Evolutionary conservation across 2,113 vertebrate genomes (phyloP).

Genomic region (Ascaphus truei): DNA sequence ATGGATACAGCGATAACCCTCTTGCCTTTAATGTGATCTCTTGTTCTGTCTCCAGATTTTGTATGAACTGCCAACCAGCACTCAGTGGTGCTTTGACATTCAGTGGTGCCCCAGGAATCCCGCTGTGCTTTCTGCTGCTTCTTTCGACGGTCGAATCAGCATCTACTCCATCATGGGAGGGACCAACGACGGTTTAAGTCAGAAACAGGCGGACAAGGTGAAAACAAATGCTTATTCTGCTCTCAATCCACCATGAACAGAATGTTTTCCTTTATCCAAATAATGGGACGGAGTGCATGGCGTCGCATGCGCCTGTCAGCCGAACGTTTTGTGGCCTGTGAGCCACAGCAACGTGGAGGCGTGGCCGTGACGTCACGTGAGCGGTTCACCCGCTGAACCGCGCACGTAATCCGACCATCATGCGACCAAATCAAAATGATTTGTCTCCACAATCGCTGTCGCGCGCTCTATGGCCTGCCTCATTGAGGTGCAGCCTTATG

Average conservation of each 20-base stretch:
- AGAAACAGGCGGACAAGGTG: slow-evolving; percentile 78
- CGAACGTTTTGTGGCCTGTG: too few relatives aligned
- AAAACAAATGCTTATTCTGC: neutral
- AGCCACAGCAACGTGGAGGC: too few relatives aligned
- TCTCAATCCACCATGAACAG: neutral
- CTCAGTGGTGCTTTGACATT: slow-evolving; percentile 96
- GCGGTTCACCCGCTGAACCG: neutral
- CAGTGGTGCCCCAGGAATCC: slow-evolving; percentile 97
- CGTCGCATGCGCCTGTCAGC: too few relatives aligned
- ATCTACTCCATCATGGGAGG: slow-evolving; percentile 96
- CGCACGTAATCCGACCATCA: neutral
- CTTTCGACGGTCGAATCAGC: slow-evolving; percentile 85
- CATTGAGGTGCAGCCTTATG: too few relatives aligned
- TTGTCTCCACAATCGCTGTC: too few relatives aligned
- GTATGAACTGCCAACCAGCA: slow-evolving; percentile 87
- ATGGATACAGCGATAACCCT: too few relatives aligned
- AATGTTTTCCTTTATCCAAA: too few relatives aligned
- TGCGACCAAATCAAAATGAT: too few relatives aligned
- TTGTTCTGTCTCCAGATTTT: slow-evolving; percentile 67
- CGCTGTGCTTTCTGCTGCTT: slow-evolving; percentile 84
- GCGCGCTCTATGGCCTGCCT: too few relatives aligned
- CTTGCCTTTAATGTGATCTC: neutral
- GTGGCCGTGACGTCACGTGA: too few relatives aligned
- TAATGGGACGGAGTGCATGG: too few relatives aligned
- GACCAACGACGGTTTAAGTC: slow-evolving; percentile 67